Percentiles rank a stretch among this genome's conserved stretches.
Conservation (phyloP, 2,113 vertebrate species). For the Petrocephalus zakoni region DNA sequence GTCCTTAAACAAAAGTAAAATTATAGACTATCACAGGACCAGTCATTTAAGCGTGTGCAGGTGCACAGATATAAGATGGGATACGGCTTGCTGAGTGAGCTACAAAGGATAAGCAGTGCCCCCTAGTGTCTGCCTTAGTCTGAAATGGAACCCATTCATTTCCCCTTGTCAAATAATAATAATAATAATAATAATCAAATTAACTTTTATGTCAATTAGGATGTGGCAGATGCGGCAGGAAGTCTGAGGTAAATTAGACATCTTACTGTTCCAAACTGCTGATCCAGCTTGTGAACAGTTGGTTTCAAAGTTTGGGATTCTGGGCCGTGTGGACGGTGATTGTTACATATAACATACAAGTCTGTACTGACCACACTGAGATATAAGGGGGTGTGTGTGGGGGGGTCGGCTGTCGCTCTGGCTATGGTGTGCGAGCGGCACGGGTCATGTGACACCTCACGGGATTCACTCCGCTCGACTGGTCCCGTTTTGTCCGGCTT, state of each 20-base stretch:
- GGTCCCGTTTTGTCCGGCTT: background rate
- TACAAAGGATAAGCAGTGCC: conserved; percentile 93
- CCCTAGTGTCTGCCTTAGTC: conserved; percentile 85
- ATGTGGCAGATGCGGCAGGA: background rate
- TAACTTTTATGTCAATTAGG: background rate
- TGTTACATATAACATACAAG: background rate
- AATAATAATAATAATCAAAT: background rate
- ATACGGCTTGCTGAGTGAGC: conserved; percentile 48
- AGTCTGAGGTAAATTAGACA: background rate
- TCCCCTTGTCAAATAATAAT: conserved; percentile 52
- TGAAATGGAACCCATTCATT: conserved; percentile 41
- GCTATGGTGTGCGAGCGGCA: background rate
- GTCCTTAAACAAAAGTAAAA: conserved; percentile 21
- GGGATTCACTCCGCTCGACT: background rate
- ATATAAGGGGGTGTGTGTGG: background rate
- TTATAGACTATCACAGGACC: conserved; percentile 36
- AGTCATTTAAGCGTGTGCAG: conserved; percentile 63
- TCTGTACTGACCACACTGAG: background rate
- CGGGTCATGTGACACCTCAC: background rate
- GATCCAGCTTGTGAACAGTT: background rate
- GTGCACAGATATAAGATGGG: conserved; percentile 63
- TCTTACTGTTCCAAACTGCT: background rate
- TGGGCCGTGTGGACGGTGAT: background rate
- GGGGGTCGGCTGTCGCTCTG: background rate
- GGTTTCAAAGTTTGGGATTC: background rate